Conservation (phyloP, 2,113 vertebrate genomes). For the Hypomesus transpacificus region DNA sequence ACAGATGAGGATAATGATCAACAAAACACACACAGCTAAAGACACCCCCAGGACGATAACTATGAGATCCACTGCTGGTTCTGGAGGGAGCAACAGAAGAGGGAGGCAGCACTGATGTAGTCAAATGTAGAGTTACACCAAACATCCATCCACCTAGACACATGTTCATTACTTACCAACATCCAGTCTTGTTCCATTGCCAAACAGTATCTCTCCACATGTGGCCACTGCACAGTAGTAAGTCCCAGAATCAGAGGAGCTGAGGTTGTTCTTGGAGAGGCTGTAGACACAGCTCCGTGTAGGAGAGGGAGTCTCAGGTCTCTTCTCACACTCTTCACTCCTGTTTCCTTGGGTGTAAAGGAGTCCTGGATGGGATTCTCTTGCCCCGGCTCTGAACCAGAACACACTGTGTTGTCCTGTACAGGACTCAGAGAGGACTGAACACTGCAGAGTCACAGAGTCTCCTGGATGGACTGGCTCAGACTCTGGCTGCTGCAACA, state of each 20-base stretch:
- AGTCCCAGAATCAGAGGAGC: slow-evolving; percentile 43
- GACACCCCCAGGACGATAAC: neutral
- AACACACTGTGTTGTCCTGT: neutral
- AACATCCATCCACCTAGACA: no score
- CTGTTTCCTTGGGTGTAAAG: neutral
- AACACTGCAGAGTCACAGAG: neutral
- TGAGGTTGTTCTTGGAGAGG: slow-evolving; percentile 32
- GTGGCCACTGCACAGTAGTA: slow-evolving; percentile 45
- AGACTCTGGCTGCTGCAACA: neutral
- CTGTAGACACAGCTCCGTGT: neutral
- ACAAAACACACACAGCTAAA: neutral
- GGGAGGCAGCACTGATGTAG: no score
- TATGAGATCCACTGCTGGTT: no score
- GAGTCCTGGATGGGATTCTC: neutral
- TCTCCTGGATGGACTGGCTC: neutral
- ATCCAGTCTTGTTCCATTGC: slow-evolving; percentile 22
- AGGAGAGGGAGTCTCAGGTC: neutral
- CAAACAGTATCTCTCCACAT: slow-evolving; percentile 13
- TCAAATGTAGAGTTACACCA: no score
- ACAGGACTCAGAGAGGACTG: neutral
- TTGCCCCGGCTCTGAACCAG: neutral
- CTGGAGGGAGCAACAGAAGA: no score
- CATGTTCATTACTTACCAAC: no score
- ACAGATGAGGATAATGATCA: neutral
- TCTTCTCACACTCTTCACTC: slow-evolving; percentile 2